phyloP scores from a whole-genome alignment of 2,797 vertebrate genomes.

The Etheostoma nigrum region DNA sequence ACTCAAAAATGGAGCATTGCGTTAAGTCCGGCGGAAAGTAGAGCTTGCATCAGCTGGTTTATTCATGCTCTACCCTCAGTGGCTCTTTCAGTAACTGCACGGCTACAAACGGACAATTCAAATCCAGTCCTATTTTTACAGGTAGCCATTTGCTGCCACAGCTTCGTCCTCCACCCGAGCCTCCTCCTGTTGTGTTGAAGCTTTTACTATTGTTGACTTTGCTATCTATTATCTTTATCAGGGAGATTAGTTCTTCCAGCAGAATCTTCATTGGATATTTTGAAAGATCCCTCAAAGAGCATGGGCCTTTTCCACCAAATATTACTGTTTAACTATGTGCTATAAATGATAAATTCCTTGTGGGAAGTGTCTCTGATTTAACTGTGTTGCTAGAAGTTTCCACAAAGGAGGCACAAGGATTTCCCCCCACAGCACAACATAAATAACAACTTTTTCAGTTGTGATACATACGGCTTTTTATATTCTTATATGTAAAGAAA shows the following conservation, averaged over 20 bases:
- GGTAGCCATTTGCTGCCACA: background rate
- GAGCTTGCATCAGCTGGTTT: conserved; percentile 18
- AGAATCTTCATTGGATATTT: conserved; percentile 20
- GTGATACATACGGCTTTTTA: background rate
- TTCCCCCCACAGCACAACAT: conserved; percentile 19
- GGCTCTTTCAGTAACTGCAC: conserved; percentile 28
- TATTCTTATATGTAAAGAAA: conserved; percentile 3
- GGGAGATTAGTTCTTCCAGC: conserved; percentile 13
- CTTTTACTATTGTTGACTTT: conserved; percentile 20
- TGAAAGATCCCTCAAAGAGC: conserved; percentile 20
- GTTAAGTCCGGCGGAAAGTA: conserved; percentile 5
- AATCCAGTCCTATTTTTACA: conserved; percentile 18
- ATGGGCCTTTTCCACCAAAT: conserved; percentile 16
- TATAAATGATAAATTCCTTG: conserved; percentile 52
- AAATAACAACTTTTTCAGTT: background rate
- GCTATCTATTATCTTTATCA: conserved; percentile 27
- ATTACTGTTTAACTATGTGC: conserved; percentile 39
- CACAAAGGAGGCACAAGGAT: background rate
- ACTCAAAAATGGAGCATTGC: background rate
- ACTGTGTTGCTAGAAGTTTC: conserved; percentile 13
- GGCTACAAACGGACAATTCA: background rate
- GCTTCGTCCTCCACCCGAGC: background rate
- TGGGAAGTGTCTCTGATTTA: conserved; percentile 28
- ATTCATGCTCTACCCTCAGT: conserved; percentile 28
- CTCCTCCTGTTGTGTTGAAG: background rate